These are phyloP conservation scores for Corythoichthys haematopterus DNA, from an alignment of 2,113 vertebrate genomes.

Conservation along the genomic window DNA sequence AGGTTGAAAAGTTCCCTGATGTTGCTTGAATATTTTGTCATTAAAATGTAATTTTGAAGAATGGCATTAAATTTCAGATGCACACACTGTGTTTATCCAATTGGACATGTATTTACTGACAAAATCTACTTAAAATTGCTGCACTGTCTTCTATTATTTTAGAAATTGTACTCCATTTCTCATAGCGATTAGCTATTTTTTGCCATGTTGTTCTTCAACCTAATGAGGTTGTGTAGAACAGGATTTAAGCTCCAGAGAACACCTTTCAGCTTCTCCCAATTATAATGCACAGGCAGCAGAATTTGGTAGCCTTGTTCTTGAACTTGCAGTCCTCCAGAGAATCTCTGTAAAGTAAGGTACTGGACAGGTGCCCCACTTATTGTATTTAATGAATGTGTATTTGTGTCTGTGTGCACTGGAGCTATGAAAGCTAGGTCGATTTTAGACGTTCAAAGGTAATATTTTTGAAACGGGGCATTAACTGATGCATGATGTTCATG, in stretches of 20 bases:
- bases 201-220: background rate
- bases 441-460: background rate
- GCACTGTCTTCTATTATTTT: background rate
- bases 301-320: constrained; percentile 32
- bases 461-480: background rate
- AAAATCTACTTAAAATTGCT: background rate
- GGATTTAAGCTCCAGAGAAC: constrained; percentile 5
- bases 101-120: background rate
- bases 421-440: constrained; percentile 46
- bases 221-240: background rate
- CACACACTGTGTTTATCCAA: background rate
- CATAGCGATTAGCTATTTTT: background rate
- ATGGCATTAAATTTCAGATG: no score
- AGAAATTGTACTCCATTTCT: background rate
- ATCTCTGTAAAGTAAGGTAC: constrained; percentile 8
- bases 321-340: constrained; percentile 33
- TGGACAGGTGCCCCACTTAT: constrained; percentile 47
- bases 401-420: constrained; percentile 8
- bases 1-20: no score
- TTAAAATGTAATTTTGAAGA: no score
- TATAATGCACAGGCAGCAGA: constrained; percentile 12
- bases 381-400: constrained; percentile 1
- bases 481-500: background rate
- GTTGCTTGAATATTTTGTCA: no score
- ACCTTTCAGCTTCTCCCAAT: constrained; percentile 18